Percentiles rank a stretch among this genome's conserved stretches.
Conservation (phyloP, 2,797 vertebrate genomes). For the Onychomys arenicola region DNA sequence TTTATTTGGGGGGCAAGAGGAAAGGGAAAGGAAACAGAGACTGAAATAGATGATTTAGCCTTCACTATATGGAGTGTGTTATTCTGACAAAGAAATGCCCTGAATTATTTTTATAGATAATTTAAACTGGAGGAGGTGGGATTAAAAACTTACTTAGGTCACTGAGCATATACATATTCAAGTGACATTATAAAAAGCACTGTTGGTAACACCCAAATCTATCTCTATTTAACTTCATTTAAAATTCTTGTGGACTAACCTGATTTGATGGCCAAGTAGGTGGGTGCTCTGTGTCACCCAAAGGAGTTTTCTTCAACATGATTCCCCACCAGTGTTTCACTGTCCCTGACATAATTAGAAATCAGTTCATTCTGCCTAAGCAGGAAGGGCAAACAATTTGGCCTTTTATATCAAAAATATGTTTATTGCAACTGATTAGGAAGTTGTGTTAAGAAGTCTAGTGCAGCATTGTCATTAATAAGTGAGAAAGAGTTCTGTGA, state of each 20-base stretch:
- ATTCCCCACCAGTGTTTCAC: constrained; percentile 57
- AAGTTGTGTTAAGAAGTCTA: neutral
- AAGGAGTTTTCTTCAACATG: constrained; percentile 62
- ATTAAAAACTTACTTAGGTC: constrained; percentile 84
- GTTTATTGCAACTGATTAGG: constrained; percentile 5
- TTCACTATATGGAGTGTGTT: constrained; percentile 76
- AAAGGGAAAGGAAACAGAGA: constrained; percentile 48
- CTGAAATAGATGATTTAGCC: constrained; percentile 70
- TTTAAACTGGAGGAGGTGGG: constrained; percentile 78
- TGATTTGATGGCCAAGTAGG: constrained; percentile 78
- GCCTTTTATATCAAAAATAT: constrained; percentile 37
- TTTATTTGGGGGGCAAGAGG: constrained; percentile 53
- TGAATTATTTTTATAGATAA: constrained; percentile 83
- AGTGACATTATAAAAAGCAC: constrained; percentile 84
- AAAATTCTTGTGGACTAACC: constrained; percentile 77
- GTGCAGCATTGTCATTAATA: neutral
- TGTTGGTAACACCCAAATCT: constrained; percentile 79
- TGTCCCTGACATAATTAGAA: constrained; percentile 57
- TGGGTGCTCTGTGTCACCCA: constrained; percentile 70
- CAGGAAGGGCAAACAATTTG: constrained; percentile 20
- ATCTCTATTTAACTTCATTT: constrained; percentile 82
- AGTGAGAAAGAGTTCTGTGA: constrained; percentile 13
- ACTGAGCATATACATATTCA: constrained; percentile 84
- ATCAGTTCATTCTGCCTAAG: constrained; percentile 8
- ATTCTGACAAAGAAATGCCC: constrained; percentile 72